phyloP scores from a whole-genome alignment of 2,888 invertebrate genomes.

The Oscheius onirici region DNA sequence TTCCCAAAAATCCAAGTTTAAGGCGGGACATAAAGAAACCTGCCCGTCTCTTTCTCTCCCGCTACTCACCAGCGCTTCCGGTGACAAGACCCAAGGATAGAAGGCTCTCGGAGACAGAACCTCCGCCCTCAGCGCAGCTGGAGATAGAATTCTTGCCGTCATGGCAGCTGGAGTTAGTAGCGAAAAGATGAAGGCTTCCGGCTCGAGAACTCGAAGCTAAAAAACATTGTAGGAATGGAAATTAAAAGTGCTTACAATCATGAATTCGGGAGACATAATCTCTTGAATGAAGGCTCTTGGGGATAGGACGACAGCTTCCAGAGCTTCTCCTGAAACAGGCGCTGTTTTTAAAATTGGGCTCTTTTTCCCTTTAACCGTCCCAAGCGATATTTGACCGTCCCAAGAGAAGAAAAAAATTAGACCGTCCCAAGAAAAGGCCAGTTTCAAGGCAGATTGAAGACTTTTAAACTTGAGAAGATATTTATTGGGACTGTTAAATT shows the following conservation, averaged over 20 bases:
- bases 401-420: too few species aligned
- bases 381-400: too few species aligned
- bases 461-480: too few species aligned
- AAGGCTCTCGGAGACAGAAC: slow-evolving; percentile 61
- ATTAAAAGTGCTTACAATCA: slow-evolving; percentile 41
- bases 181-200: slow-evolving; percentile 66
- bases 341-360: too few species aligned
- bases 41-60: too few species aligned
- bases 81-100: slow-evolving; percentile 61
- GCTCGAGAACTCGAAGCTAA: slow-evolving; percentile 53
- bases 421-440: too few species aligned
- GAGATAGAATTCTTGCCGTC: slow-evolving; percentile 61
- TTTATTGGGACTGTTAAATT: too few species aligned
- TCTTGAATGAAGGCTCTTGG: slow-evolving; percentile 61
- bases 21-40: too few species aligned
- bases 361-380: too few species aligned
- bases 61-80: slow-evolving; percentile 57
- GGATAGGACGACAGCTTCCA: slow-evolving; percentile 60
- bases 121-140: slow-evolving; percentile 51
- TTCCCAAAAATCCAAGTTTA: too few species aligned
- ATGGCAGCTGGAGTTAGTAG: slow-evolving; percentile 63
- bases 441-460: too few species aligned
- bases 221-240: background rate
- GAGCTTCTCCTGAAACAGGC: slow-evolving; percentile 41
- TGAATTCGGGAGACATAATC: slow-evolving; percentile 53